A percentile compares a stretch with the other conserved stretches of the same genome.
Conservation (phyloP, 2,797 vertebrate species). For the Otus scops region DNA sequence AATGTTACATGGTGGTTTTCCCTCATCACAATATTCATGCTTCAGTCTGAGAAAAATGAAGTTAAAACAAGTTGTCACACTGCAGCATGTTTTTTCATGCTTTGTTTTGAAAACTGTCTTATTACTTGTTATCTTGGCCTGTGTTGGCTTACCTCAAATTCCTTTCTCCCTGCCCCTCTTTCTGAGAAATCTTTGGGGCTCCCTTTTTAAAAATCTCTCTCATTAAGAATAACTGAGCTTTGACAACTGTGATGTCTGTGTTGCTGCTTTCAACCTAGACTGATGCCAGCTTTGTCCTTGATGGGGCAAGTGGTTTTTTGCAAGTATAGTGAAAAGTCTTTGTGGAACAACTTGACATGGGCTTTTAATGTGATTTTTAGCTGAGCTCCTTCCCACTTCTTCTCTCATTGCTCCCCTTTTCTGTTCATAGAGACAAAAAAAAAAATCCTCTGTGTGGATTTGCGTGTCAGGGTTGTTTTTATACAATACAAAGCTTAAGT, state of each 20-base stretch:
- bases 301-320: fast-evolving
- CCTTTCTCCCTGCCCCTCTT: background rate
- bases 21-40: background rate
- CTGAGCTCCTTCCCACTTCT: background rate
- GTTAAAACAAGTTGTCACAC: background rate
- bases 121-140: background rate
- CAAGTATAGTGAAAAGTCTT: background rate
- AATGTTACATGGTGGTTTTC: background rate
- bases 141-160: background rate
- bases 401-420: background rate
- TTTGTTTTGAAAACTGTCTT: background rate
- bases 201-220: background rate
- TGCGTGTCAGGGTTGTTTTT: background rate
- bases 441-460: background rate
- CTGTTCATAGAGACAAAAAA: background rate
- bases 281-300: background rate
- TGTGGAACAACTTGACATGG: background rate
- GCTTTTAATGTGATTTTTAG: background rate
- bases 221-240: background rate
- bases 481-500: background rate
- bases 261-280: background rate
- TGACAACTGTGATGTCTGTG: background rate
- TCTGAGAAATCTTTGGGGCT: background rate
- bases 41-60: background rate
- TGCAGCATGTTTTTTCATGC: background rate